Conservation (phyloP, 2,797 vertebrate species). For the Melanotaenia parkinsoni region DNA sequence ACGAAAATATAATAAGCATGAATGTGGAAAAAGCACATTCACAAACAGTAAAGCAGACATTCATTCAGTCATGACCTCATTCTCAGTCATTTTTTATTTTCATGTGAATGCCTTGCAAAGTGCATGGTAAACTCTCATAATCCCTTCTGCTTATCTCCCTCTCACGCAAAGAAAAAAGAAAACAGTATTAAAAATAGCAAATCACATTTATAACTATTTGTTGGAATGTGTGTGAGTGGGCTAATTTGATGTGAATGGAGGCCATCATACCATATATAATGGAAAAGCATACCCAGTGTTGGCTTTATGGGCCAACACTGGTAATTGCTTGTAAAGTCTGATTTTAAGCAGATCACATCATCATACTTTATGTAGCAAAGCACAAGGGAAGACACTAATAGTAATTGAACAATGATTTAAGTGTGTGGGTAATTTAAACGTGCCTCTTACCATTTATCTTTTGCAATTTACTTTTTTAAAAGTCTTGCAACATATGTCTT, state of each 20-base stretch:
- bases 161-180: neutral
- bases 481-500: constrained; percentile 1
- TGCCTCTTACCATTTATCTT: constrained; percentile 27
- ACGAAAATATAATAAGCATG: neutral
- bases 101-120: constrained; percentile 13
- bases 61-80: neutral
- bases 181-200: constrained; percentile 29
- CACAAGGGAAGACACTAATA: constrained; percentile 27
- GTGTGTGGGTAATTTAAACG: constrained; percentile 20
- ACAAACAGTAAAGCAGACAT: constrained; percentile 2
- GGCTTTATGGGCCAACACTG: constrained; percentile 52
- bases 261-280: constrained; percentile 41
- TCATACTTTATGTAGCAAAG: constrained; percentile 44
- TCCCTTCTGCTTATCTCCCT: neutral
- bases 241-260: constrained; percentile 52
- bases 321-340: constrained; percentile 59
- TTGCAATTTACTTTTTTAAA: constrained; percentile 3
- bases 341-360: constrained; percentile 44
- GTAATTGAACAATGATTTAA: constrained; percentile 50
- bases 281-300: constrained; percentile 44
- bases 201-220: constrained; percentile 26
- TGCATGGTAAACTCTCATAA: constrained; percentile 3
- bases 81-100: constrained; percentile 11
- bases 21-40: neutral
- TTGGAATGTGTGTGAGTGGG: constrained; percentile 39